Conservation (phyloP, 2,113 vertebrate genomes). For the Lates calcarifer region DNA sequence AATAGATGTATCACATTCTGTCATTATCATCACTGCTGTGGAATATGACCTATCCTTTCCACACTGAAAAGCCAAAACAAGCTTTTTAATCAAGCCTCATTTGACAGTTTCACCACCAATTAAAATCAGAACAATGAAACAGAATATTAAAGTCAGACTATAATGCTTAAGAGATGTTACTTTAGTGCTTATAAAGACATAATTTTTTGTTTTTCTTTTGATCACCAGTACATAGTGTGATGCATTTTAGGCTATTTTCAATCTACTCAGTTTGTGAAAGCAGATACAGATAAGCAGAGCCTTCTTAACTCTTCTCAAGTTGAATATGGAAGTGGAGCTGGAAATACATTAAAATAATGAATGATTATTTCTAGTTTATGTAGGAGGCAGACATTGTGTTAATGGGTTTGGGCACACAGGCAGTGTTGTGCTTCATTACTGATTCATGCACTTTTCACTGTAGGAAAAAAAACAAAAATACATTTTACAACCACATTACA, state of each 20-base stretch:
- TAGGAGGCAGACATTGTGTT: conserved; percentile 42
- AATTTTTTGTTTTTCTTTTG: neutral
- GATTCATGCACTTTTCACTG: conserved; percentile 48
- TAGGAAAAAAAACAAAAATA: conserved; percentile 14
- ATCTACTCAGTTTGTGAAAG: neutral
- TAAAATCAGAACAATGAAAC: neutral
- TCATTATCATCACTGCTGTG: neutral
- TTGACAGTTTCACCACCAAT: neutral
- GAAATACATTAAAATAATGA: conserved; percentile 45
- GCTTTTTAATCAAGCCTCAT: neutral
- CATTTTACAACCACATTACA: conserved; percentile 44
- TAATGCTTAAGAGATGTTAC: neutral
- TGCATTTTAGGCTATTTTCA: neutral
- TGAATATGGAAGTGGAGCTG: conserved; percentile 38
- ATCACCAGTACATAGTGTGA: neutral
- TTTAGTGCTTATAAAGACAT: neutral
- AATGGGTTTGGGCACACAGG: conserved; percentile 50
- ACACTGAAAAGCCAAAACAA: neutral
- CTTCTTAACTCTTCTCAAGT: neutral
- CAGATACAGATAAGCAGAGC: conserved; percentile 3
- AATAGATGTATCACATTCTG: neutral
- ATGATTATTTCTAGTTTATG: conserved; percentile 34
- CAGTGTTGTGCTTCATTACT: conserved; percentile 28
- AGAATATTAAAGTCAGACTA: neutral
- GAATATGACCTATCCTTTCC: neutral